Percentiles rank a stretch among this genome's conserved stretches.
Evolutionary conservation across 2,113 vertebrate species (phyloP).

Genomic region (Colius striatus): DNA sequence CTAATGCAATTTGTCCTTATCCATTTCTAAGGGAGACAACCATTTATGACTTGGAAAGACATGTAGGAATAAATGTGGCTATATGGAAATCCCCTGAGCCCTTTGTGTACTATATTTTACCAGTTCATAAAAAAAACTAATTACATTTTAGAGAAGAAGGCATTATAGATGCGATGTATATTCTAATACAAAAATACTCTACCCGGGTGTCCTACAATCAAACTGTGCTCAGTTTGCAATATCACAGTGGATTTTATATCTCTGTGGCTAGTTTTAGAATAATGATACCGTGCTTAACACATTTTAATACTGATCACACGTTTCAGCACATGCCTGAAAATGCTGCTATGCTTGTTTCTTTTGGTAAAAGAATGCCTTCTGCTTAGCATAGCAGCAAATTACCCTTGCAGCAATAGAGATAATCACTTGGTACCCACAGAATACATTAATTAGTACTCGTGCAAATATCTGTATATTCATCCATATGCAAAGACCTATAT

Average conservation of each 20-base stretch:
- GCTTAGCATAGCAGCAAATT: conserved; percentile 44
- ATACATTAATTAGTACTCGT: conserved; percentile 6
- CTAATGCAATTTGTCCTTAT: conserved; percentile 98
- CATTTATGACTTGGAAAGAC: conserved; percentile 95
- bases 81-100: conserved; percentile 87
- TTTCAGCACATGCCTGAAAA: conserved; percentile 38
- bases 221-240: conserved; percentile 8
- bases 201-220: conserved; percentile 20
- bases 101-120: conserved; percentile 91
- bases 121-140: conserved; percentile 92
- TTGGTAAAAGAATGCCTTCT: conserved; percentile 28
- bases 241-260: conserved; percentile 9
- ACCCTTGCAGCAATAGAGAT: conserved; percentile 27
- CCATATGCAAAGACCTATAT: neutral
- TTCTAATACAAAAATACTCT: conserved; percentile 42
- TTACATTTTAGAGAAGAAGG: conserved; percentile 84
- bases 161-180: conserved; percentile 55
- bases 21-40: conserved; percentile 95
- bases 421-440: neutral
- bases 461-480: conserved; percentile 26
- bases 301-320: conserved; percentile 40
- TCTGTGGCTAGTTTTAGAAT: conserved; percentile 52
- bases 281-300: neutral
- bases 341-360: conserved; percentile 26
- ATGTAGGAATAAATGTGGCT: conserved; percentile 90